Evolutionary conservation across 2,113 vertebrate species (phyloP).

Genomic region (Psittacula cyanocephala): DNA sequence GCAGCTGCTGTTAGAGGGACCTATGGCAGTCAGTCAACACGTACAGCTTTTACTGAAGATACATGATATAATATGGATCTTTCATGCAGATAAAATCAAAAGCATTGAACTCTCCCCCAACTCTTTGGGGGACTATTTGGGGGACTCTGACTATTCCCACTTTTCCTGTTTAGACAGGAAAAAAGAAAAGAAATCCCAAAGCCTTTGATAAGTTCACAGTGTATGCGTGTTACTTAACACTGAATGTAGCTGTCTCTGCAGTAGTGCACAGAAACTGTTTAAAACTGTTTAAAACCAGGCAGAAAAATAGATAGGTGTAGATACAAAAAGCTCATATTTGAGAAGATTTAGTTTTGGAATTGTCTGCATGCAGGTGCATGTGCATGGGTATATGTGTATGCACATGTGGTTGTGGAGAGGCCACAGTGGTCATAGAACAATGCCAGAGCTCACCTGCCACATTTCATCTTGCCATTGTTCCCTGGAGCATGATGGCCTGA

Average conservation of each 20-base stretch:
- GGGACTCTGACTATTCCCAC: not conserved
- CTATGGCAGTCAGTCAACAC: not conserved
- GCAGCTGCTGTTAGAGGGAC: not conserved
- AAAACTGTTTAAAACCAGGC: not conserved
- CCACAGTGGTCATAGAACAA: not conserved
- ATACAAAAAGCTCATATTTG: not conserved
- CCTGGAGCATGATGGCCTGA: not conserved
- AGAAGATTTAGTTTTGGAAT: not conserved
- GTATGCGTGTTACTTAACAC: not conserved
- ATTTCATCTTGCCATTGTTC: not conserved
- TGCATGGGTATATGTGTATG: not conserved
- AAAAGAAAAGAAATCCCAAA: not conserved
- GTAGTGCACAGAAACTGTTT: not conserved
- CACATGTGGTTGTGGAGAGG: not conserved
- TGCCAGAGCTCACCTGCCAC: not conserved
- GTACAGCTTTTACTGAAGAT: not conserved
- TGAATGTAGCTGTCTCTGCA: not conserved
- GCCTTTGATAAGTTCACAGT: not conserved
- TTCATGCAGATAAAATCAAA: not conserved
- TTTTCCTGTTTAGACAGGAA: not conserved
- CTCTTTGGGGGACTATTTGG: too few species aligned
- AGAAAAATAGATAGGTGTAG: not conserved
- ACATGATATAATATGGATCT: not conserved
- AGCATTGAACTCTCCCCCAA: not conserved
- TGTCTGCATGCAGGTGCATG: rapidly evolving